Evolutionary conservation across 2,888 invertebrate species (phyloP).

Genomic region (Argyra leucocephala): DNA sequence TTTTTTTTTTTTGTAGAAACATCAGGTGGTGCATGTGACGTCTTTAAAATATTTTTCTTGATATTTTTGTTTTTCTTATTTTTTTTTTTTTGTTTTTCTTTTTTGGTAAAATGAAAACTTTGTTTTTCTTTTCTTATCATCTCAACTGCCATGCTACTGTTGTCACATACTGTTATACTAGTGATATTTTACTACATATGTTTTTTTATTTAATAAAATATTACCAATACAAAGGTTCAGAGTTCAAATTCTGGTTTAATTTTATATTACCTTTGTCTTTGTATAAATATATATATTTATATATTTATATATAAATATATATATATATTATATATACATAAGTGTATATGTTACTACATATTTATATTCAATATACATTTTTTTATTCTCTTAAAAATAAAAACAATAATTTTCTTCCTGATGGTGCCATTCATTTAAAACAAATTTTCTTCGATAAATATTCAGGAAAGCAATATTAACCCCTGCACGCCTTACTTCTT

Average conservation of each 20-base stretch:
- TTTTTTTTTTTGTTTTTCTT: conserved; percentile 8
- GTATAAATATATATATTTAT: too few species aligned
- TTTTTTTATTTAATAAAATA: too few species aligned
- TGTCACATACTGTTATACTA: too few species aligned
- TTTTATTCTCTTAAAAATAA: neutral
- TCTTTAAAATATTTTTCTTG: too few species aligned
- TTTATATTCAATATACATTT: neutral
- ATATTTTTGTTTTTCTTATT: conserved; percentile 12
- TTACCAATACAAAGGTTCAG: too few species aligned
- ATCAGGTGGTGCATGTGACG: conserved; percentile 20
- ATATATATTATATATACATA: neutral
- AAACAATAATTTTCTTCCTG: neutral
- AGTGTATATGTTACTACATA: neutral
- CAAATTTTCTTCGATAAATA: neutral
- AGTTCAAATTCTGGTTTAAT: too few species aligned
- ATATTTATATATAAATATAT: too few species aligned
- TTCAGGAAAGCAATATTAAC: neutral
- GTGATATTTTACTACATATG: too few species aligned
- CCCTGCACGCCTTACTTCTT: neutral
- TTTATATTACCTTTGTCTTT: too few species aligned
- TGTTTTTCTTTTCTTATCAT: neutral
- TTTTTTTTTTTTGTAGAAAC: conserved; percentile 8
- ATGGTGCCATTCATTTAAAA: neutral
- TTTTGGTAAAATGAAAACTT: too few species aligned
- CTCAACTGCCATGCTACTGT: too few species aligned